Conservation (phyloP, 2,797 vertebrate species). For the Danio choprae region DNA sequence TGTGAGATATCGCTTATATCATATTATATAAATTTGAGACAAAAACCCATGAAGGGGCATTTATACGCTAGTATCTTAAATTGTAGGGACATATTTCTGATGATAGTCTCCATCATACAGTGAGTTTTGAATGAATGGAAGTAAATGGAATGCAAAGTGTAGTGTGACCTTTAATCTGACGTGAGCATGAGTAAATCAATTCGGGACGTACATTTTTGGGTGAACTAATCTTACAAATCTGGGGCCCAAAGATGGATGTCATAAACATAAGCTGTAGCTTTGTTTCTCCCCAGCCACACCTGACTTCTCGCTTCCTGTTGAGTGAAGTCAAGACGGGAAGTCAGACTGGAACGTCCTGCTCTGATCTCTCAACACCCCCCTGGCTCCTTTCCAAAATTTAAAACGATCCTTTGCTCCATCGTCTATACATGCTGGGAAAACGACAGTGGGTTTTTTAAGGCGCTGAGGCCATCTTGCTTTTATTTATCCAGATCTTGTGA, state of each 20-base stretch:
- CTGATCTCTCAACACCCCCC: conserved; percentile 16
- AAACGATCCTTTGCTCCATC: background rate
- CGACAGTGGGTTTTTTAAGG: background rate
- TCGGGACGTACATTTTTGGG: background rate
- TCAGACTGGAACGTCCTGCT: conserved; percentile 32
- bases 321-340: conserved; percentile 42
- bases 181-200: background rate
- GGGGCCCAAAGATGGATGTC: background rate
- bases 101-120: too few relatives aligned
- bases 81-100: too few relatives aligned
- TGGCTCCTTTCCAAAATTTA: conserved; percentile 7
- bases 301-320: conserved; percentile 38
- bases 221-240: conserved; percentile 2
- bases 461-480: background rate
- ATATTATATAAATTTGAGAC: too few relatives aligned
- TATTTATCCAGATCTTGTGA: conserved; percentile 22
- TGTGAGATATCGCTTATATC: too few relatives aligned
- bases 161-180: too few relatives aligned
- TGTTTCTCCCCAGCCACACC: conserved; percentile 17
- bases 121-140: too few relatives aligned
- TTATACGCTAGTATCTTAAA: too few relatives aligned
- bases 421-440: background rate
- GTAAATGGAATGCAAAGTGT: background rate
- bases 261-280: conserved; percentile 21
- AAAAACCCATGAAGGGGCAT: too few relatives aligned